phyloP scores from a whole-genome alignment of 2,888 invertebrate genomes.

The Brenthis daphne region DNA sequence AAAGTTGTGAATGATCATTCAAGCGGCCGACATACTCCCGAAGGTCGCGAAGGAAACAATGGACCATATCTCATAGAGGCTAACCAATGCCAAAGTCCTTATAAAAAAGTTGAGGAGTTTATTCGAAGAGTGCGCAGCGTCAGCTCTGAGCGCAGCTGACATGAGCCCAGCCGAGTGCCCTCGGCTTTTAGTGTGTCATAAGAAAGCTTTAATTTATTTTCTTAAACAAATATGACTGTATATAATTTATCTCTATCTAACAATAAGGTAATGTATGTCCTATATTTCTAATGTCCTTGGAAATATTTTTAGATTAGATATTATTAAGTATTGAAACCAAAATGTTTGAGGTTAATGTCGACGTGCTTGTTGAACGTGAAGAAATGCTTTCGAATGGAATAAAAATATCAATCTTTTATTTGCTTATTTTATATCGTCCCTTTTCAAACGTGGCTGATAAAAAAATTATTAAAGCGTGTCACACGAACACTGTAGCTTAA shows the following conservation, averaged over 20 bases:
- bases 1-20: constrained; percentile 59
- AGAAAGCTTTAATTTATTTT: constrained; percentile 53
- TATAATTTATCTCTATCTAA: constrained; percentile 17
- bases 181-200: constrained; percentile 65
- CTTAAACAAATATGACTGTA: constrained; percentile 8
- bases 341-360: constrained; percentile 27
- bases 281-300: constrained; percentile 12
- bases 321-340: constrained; percentile 24
- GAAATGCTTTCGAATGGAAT: constrained; percentile 37
- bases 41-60: constrained; percentile 63
- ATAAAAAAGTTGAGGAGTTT: constrained; percentile 70
- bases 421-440: not conserved
- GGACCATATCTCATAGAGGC: constrained; percentile 71
- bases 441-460: constrained; percentile 1
- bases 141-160: constrained; percentile 75
- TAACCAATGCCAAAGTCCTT: constrained; percentile 70
- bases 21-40: constrained; percentile 67
- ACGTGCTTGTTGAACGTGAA: constrained; percentile 27
- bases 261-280: constrained; percentile 1
- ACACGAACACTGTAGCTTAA: constrained; percentile 1
- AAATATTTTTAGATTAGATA: constrained; percentile 34
- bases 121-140: constrained; percentile 70
- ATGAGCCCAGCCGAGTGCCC: constrained; percentile 67
- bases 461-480: constrained; percentile 2
- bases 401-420: constrained; percentile 17